Conservation (phyloP, 1,140 invertebrate species). For the Sminthurinus signatus region DNA sequence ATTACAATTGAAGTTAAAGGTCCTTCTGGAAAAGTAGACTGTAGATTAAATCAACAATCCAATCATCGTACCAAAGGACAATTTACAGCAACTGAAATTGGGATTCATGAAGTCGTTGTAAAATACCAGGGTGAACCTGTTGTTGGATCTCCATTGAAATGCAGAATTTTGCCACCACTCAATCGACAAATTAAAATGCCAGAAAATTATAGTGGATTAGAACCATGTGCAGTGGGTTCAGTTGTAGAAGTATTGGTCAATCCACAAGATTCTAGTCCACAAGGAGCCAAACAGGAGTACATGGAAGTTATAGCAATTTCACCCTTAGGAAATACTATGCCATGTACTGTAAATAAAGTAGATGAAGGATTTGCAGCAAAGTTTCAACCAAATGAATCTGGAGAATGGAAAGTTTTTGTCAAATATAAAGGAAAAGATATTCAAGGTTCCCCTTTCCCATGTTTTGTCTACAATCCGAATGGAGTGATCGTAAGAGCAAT, state of each 20-base stretch:
- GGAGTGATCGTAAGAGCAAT: conserved; percentile 74
- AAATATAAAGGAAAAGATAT: conserved; percentile 93
- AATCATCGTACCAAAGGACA: conserved; percentile 62
- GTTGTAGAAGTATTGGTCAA: conserved; percentile 92
- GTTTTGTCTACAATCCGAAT: conserved; percentile 92
- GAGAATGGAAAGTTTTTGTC: conserved; percentile 93
- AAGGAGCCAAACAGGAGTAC: conserved; percentile 65
- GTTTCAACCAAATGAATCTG: conserved; percentile 93
- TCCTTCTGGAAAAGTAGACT: conserved; percentile 57
- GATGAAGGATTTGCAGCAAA: conserved; percentile 80
- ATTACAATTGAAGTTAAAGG: conserved; percentile 77
- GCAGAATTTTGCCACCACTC: conserved; percentile 76
- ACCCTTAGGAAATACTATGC: conserved; percentile 68
- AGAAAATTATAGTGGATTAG: conserved; percentile 85
- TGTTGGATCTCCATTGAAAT: conserved; percentile 66
- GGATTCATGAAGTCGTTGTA: conserved; percentile 79
- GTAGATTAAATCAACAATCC: conserved; percentile 59
- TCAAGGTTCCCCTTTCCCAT: conserved; percentile 91
- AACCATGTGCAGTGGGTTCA: conserved; percentile 86
- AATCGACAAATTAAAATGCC: too few relatives aligned
- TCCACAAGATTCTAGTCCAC: conserved; percentile 48
- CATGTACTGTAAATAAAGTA: conserved; percentile 65
- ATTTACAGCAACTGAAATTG: conserved; percentile 81
- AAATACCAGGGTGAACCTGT: conserved; percentile 57
- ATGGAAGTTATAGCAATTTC: conserved; percentile 82